Conservation (phyloP, 2,797 vertebrate genomes). For the Sparus aurata region DNA sequence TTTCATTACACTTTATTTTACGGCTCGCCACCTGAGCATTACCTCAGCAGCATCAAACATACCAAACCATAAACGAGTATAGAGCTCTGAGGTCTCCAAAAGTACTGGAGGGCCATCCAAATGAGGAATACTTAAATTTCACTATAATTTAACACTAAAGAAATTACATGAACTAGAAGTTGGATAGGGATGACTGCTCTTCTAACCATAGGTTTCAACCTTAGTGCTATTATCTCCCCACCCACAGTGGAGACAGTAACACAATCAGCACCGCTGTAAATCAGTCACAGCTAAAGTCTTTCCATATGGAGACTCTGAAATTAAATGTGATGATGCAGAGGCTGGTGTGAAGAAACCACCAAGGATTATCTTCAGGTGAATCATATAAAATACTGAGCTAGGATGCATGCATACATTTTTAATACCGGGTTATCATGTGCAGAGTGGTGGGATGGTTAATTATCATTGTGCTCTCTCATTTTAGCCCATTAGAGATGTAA, state of each 20-base stretch:
- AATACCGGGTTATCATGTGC: constrained; percentile 16
- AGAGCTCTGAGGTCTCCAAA: constrained; percentile 3
- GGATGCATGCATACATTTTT: not conserved
- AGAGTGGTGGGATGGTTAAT: not conserved
- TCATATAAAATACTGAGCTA: constrained; percentile 4
- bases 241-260: constrained; percentile 66
- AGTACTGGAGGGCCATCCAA: constrained; percentile 19
- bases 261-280: constrained; percentile 48
- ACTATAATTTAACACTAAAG: constrained; percentile 66
- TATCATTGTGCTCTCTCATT: constrained; percentile 43
- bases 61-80: constrained; percentile 15
- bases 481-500: constrained; percentile 41
- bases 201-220: constrained; percentile 72
- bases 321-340: constrained; percentile 5
- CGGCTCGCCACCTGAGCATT: not conserved
- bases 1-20: constrained; percentile 15
- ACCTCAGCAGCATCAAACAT: constrained; percentile 22
- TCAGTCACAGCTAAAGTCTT: constrained; percentile 49
- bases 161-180: constrained; percentile 65
- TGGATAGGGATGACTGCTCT: constrained; percentile 46
- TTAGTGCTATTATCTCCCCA: constrained; percentile 68
- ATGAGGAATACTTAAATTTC: constrained; percentile 62
- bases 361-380: constrained; percentile 10
- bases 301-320: constrained; percentile 38
- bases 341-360: not conserved